Evolutionary conservation across 2,888 invertebrate genomes (phyloP).

Genomic region (Netelia virgata): DNA sequence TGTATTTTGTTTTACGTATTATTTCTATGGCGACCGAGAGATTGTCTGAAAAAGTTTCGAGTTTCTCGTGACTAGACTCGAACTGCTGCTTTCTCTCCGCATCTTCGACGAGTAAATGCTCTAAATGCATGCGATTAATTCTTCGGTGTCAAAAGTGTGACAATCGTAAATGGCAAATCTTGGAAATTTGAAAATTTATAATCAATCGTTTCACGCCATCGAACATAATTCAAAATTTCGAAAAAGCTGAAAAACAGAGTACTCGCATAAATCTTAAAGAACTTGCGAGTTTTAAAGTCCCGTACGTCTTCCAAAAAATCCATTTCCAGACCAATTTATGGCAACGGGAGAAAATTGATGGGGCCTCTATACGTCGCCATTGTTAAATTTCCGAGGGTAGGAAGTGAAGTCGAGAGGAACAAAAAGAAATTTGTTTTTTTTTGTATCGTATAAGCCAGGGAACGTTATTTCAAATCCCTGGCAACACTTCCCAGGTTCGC

Average conservation of each 20-base stretch:
- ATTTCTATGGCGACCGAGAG: neutral
- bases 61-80: too few species aligned
- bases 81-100: too few species aligned
- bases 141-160: too few species aligned
- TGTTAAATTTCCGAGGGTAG: neutral
- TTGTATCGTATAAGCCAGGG: neutral
- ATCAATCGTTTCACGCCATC: too few species aligned
- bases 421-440: conserved; percentile 6
- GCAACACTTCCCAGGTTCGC: conserved; percentile 1
- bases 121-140: too few species aligned
- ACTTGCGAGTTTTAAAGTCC: too few species aligned
- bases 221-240: too few species aligned
- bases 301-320: neutral
- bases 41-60: neutral
- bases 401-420: neutral
- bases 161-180: too few species aligned
- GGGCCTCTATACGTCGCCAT: neutral
- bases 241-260: too few species aligned
- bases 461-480: neutral
- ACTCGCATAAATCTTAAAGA: too few species aligned
- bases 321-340: neutral
- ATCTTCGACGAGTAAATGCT: too few species aligned
- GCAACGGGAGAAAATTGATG: neutral
- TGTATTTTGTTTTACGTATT: neutral
- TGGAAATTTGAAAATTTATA: too few species aligned